Evolutionary conservation across 2,888 invertebrate species (phyloP), one percentile per base, ranked within the genome.

Genomic region (Monochamus alternatus): DNA sequence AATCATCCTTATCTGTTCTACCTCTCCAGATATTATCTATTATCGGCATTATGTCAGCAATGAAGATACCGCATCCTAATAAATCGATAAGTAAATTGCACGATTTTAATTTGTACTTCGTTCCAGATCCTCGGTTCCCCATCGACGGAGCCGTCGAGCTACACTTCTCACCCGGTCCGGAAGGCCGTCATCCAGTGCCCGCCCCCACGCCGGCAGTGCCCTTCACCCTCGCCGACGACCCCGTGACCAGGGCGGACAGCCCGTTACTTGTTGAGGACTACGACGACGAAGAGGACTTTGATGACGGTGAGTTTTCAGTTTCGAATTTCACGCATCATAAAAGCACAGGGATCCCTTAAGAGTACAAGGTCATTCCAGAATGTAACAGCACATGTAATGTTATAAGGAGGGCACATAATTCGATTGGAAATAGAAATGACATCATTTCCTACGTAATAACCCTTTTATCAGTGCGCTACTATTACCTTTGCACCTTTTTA

Each of bases 141-240:
- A 90, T 92, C 60, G 94, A 95, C 87, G 95, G 95, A 32, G 95
- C 95, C n/a, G 94, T 96, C 73, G 95, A 96, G 87, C 91, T 96
- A 74, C 94, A 95, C 85, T 96, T 96, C 89, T 93, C 94, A 63
- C 92, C 91, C 81, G 91, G 90, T 76, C 90, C 88, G 77, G 91
- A 89, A 86, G 90, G 87, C 8, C 87, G 90, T 5, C 88, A 89
- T 83, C 88, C 91, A 81, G 84, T 90, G 85, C 93, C 93, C 0
- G 91, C 93, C 52, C 94, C 94, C 10, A 94, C 94, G 22, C 94
- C 94, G 38, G 94, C 94, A 2, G 93, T 94, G 5, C 93, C 93
- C 1, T 92, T 94, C 75, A 91, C 92, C 60, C 91, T 92, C 5
- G 92, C 92, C 0, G 93, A 94, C 80, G 95, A 96, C 86, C 93